Evolutionary conservation across 2,113 vertebrate species (phyloP), one percentile per base, ranked within the genome.

Genomic region (Entelurus aequoreus): DNA sequence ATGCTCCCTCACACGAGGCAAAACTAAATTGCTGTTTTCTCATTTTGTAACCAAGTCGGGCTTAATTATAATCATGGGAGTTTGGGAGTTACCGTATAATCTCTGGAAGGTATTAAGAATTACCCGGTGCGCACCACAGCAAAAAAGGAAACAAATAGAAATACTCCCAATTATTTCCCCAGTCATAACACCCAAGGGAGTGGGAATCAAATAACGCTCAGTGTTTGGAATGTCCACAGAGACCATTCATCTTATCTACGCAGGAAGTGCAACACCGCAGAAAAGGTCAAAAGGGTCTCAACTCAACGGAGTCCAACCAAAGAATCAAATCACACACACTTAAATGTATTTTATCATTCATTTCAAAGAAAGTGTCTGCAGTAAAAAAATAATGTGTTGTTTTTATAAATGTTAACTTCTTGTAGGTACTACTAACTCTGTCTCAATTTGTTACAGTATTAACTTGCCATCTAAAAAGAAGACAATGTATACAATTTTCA

Each of bases 21-120:
- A 85, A 85, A 82, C 82, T 69, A 88, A 88, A 90, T 88, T 82
- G 76, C 77, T 81, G 84, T 86, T 88, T 86, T 78, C 84, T 86
- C 77, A 83, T 90, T 88, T 84, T 85, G 81, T 76, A 86, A 88
- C 84, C 84, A 88, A 88, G 84, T 85, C 86, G 77, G 82, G 86
- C 88, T 86, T 84, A 84, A 86, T 88, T 88, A 89, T 86, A 88
- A 89, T 87, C 82, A 87, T 84, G 86, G 83, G 84, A 88, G 83
- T 87, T 88, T 87, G 87, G 87, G 86, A 86, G 85, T 86, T 87
- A 83, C 83, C 78, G 78, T 84, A 87, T 87, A 88, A 87, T 88
- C 88, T 87, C 84, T 86, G 72, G 86, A 87, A 88, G 81, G 84
- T 87, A 87, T 86, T 87, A 88, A 86, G 84, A 83, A 85, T 82